Evolutionary conservation across 64 coral and sea anemone genomes (phyloP), one percentile per base, ranked within the genome.

Genomic region (Astreopora myriophthalma): DNA sequence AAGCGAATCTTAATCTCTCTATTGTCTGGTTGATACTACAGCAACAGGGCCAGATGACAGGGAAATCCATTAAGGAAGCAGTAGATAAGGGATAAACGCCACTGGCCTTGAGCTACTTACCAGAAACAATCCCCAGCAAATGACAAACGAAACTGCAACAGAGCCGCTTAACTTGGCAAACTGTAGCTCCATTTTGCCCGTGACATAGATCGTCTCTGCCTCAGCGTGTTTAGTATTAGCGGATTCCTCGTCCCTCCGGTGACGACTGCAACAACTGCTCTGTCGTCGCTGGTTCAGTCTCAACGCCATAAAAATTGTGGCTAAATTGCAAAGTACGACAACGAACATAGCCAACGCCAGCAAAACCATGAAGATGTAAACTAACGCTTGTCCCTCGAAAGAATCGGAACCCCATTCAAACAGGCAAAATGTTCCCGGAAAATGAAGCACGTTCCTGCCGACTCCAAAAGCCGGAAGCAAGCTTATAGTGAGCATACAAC

Each of bases 401-500:
- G 94, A 81, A 13, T 87, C 80, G 0, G 96, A 62, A n/a, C 87
- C 66, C 90, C 94, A 93, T 77, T 99, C 90, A 57, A 99, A 95
- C 19, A 93, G 39, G 87, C 96, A 99, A 93, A 99, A 95, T 27
- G 96, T 99, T 8, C 94, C 94, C 1, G 96, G 96, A 69, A 95
- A 99, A 46, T 99, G 94, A 20, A 95, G 65, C 6, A 95, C 94
- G 24, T 96, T 95, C 48, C 94, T 48, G 25, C 94, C 91, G 30
- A 96, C 87, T 1, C 96, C 96, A 57, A 98, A 89, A 20, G 89
- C 81, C 8, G 96, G 96, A 22, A 99, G 38, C 51, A 99, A 84
- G 65, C 93, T 91, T 35, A 99, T 32, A 25, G 94, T 93, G 11
- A 95, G 63, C 11, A 90, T 74, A 6, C 82, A 75, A 12, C 80